Base-by-base conservation (phyloP, 2,797 vertebrate species). In the Clarias platycephalus region DNA sequence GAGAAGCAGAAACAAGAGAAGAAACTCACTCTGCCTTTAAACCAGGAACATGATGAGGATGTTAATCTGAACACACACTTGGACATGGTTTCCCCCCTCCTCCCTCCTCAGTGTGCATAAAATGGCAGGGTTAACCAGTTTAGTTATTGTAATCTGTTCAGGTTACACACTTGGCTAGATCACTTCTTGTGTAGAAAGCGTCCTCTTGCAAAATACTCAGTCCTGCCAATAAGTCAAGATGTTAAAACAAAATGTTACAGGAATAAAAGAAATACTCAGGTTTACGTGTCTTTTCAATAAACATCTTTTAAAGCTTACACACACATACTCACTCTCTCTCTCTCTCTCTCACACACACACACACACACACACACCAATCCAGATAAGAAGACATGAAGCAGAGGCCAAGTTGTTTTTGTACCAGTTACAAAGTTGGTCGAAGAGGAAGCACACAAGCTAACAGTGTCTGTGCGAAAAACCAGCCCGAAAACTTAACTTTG, bases 381-480 rank as follows among this genome's bases (percentile, higher is more conserved):
- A 49, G 44, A 49, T n/a, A 31, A 9, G 58, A 80, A n/a, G 18
- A 60, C 75, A 31, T 28, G 49, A 20, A 82, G 62, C 44, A 31
- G 62, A 84, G 15, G 72, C 53, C 44, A 87, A 85, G 77, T 89
- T 87, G 72, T 82, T 86, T 79, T 64, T 74, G 77, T 66, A 81
- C 12, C 83, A 83, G 74, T 87, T 76, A 83, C 20, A 83, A 89
- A 89, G 88, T 89, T 89, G 44, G 4, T 60, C 31, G 80, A 87
- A 87, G 88, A 89, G 86, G 83, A 86, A 84, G 85, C 81, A 58
- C 74, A 13, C 81, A 34, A 57, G 66, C 44, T 79, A 80, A 63
- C n/a, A 12, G 53, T 58, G 70, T 15, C 80, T 31, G 34, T 26
- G 62, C n/a, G 40, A 63, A 1, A 31, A 34, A 28, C 16, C 44